Conservation (phyloP, 2,797 vertebrate genomes). For the Galago senegalensis region DNA sequence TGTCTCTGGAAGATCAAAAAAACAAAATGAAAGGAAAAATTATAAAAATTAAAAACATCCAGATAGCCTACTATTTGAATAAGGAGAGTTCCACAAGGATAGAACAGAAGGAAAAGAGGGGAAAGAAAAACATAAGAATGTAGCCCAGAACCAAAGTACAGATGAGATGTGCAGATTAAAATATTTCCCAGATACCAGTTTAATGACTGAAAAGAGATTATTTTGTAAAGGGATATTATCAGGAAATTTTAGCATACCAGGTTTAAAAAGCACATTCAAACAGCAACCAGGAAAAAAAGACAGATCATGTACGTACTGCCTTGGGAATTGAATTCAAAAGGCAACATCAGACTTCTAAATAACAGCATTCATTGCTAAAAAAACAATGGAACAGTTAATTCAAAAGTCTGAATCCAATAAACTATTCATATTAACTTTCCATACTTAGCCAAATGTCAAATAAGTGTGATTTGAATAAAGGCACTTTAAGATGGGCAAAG, state of each 20-base stretch:
- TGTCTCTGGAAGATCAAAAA: neutral
- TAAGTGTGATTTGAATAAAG: neutral
- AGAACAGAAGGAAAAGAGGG: neutral
- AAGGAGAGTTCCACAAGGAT: neutral
- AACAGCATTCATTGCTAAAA: neutral
- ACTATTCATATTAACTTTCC: neutral
- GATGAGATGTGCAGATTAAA: neutral
- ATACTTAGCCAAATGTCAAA: neutral
- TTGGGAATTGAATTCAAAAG: neutral
- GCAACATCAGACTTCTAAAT: neutral
- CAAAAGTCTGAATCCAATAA: neutral
- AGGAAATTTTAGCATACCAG: neutral
- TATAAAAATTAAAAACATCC: neutral
- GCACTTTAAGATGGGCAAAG: neutral
- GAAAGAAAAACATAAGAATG: neutral
- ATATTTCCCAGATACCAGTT: neutral
- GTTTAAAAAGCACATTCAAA: neutral
- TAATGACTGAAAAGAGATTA: neutral
- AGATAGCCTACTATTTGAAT: neutral
- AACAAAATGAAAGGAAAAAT: neutral
- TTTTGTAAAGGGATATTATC: neutral
- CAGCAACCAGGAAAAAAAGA: neutral
- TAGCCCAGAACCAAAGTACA: neutral
- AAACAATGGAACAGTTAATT: neutral
- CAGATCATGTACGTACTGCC: neutral